These are phyloP conservation scores for Pollicipes pollicipes DNA, from an alignment of 1,140 invertebrate species.

Conservation along the genomic window DNA sequence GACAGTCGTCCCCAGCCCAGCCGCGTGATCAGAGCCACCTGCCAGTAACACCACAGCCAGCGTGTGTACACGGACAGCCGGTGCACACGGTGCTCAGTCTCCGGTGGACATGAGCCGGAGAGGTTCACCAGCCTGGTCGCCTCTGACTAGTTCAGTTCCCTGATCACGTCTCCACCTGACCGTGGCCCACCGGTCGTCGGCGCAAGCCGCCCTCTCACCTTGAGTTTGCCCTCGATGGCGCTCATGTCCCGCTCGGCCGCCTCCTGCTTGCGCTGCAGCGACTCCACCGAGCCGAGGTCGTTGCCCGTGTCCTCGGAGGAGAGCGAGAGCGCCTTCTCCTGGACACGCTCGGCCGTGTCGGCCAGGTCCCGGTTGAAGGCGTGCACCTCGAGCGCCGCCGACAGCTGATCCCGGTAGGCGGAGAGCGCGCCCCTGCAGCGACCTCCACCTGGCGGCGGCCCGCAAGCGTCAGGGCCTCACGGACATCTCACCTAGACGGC, in stretches of 20 bases:
- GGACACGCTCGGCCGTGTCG: slow-evolving; percentile 62
- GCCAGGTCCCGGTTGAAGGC: slow-evolving; percentile 69
- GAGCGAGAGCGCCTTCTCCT: slow-evolving; percentile 62
- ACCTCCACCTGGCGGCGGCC: slow-evolving; percentile 46
- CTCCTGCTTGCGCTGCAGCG: slow-evolving; percentile 55
- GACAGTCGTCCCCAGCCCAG: too few relatives aligned
- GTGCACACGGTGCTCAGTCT: too few relatives aligned
- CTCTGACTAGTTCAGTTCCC: slow-evolving; percentile 42
- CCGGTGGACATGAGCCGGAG: too few relatives aligned
- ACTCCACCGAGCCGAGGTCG: slow-evolving; percentile 57
- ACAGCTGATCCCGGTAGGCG: slow-evolving; percentile 56
- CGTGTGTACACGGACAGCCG: too few relatives aligned
- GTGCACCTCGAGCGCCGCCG: slow-evolving; percentile 77
- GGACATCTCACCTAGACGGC: background rate
- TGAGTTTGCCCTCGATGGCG: slow-evolving; percentile 55
- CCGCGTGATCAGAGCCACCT: too few relatives aligned
- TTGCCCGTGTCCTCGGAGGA: slow-evolving; percentile 51
- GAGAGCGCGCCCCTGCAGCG: slow-evolving; percentile 70
- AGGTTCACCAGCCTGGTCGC: slow-evolving; percentile 59
- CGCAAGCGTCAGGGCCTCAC: background rate
- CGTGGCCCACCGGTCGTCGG: too few relatives aligned
- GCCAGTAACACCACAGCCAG: too few relatives aligned
- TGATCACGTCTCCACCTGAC: too few relatives aligned
- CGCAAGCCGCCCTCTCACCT: too few relatives aligned
- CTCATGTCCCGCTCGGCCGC: slow-evolving; percentile 66